A percentile compares a stretch with the other conserved stretches of the same genome.
Conservation (phyloP, 2,113 vertebrate genomes). For the Sphyrna mokarran region DNA sequence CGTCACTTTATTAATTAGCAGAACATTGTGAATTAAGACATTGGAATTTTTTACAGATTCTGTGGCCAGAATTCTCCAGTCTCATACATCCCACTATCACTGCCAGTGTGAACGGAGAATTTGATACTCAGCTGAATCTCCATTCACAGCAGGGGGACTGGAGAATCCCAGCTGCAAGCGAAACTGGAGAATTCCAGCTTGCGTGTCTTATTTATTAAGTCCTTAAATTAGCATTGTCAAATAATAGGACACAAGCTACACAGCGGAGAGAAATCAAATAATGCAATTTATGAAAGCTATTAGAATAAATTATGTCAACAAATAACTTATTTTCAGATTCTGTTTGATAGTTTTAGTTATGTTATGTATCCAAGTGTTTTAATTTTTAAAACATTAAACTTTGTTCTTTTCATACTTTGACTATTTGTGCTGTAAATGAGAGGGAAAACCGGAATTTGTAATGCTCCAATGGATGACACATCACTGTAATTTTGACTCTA, state of each 20-base stretch:
- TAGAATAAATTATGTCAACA: neutral
- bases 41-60: neutral
- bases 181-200: neutral
- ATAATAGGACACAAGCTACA: neutral
- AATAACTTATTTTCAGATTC: neutral
- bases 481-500: neutral
- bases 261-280: neutral
- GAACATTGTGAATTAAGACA: neutral
- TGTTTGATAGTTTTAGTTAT: neutral
- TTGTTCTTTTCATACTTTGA: neutral
- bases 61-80: too few species aligned
- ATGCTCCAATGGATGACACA: neutral
- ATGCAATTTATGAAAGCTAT: neutral
- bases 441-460: neutral
- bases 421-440: neutral
- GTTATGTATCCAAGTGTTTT: neutral
- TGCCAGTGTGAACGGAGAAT: too few species aligned
- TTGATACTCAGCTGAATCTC: too few species aligned
- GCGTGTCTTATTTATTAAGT: neutral
- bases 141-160: too few species aligned
- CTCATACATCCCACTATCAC: too few species aligned
- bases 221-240: neutral
- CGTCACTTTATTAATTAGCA: neutral
- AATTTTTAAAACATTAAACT: neutral
- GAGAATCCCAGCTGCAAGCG: too few species aligned